Conservation (phyloP, 2,888 invertebrate species). For the Anorthoa munda region DNA sequence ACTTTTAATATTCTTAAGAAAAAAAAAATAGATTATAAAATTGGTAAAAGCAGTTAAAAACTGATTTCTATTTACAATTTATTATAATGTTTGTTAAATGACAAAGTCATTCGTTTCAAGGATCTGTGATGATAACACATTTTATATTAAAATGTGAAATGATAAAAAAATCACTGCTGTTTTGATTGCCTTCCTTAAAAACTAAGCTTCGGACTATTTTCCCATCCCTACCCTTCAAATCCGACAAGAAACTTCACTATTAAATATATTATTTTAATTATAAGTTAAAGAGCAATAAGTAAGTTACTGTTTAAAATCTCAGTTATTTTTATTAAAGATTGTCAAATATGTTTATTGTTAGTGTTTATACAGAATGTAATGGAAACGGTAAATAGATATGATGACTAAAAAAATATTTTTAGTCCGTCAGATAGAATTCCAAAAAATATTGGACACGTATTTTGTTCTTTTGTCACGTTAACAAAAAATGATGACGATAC, state of each 20-base stretch:
- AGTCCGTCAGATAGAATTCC: too few relatives aligned
- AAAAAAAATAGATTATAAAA: constrained; percentile 13
- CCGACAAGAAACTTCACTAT: constrained; percentile 28
- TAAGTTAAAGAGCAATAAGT: constrained; percentile 28
- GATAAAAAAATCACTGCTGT: constrained; percentile 76
- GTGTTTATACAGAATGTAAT: constrained; percentile 7
- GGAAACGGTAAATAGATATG: too few relatives aligned
- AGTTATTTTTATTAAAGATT: constrained; percentile 52
- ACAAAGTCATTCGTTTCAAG: constrained; percentile 71
- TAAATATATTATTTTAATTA: constrained; percentile 18
- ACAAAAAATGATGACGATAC: too few relatives aligned
- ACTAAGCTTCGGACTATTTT: constrained; percentile 29
- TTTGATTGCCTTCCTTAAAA: constrained; percentile 78
- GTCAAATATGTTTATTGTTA: constrained; percentile 57
- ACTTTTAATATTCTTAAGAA: constrained; percentile 44
- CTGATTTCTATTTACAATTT: constrained; percentile 40
- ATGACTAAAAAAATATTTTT: too few relatives aligned
- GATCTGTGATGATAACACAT: constrained; percentile 88
- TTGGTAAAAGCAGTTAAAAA: constrained; percentile 43
- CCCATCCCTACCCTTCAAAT: constrained; percentile 43
- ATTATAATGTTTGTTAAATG: constrained; percentile 67
- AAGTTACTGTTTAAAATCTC: constrained; percentile 48
- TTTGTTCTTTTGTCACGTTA: too few relatives aligned
- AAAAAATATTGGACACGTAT: too few relatives aligned
- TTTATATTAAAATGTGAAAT: constrained; percentile 89